Evolutionary conservation across 2,888 invertebrate genomes (phyloP), one percentile per base, ranked within the genome.

Genomic region (Apodemia zela): DNA sequence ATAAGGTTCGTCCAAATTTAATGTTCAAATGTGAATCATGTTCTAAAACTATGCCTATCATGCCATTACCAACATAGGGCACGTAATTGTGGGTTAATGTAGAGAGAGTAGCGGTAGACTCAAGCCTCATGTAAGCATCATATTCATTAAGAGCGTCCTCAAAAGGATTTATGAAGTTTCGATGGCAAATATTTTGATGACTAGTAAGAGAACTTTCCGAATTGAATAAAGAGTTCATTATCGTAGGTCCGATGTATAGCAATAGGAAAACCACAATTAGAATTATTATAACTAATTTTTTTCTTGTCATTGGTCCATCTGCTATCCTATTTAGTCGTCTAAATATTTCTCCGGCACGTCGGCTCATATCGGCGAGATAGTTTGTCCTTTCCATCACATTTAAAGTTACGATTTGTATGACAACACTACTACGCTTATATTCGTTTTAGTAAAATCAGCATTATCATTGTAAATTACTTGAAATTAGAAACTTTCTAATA

Each of bases 41-140:
- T 61, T 93, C 90, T 54, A 96, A 83, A 49, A 94, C 91, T 49
- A 95, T 73, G 0, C 95, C 96, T 67, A 96, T 85, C 66, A 94
- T 87, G 0, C 96, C 96, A 83, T 96, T 96, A 13, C 96, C 96
- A 65, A 95, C 92, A 74, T 95, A 96, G 72, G 96, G 95, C 79
- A 95, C 92, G 74, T 94, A 95, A 69, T 93, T 90, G 57, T 93
- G 92, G 71, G 94, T 93, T 17, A 90, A 87, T 4, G 91, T 83
- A 18, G 81, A 79, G 47, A 89, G 72, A 6, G 89, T 85, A 5
- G 93, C 90, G 15, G 93, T 84, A 63, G 93, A 88, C 74, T 95
- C 94, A 49, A 83, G 80, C 66, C 94, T 86, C 68, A 96, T 85
- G 75, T 95, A 94, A 10, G 94, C 94, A 77, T 95, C 95, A 76